Evolutionary conservation across 1,140 invertebrate species (phyloP), one percentile per base, ranked within the genome.

Genomic region (Monochamus saltuarius): DNA sequence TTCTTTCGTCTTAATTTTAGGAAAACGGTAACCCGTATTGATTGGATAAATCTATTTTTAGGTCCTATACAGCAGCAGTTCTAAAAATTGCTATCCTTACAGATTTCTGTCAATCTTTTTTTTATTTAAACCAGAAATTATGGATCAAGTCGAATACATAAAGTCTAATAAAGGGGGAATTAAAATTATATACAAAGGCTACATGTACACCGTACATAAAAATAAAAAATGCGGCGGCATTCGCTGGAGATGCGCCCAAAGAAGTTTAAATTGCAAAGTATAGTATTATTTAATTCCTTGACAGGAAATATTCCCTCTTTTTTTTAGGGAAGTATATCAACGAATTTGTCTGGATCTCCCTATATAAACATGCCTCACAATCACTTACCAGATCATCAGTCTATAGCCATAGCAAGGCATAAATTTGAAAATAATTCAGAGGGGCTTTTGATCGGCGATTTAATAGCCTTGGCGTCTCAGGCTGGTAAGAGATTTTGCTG

Each of bases 141-240:
- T 64, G 56, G 59, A 69, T 34, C 60, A 65, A 50, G 53, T 68
- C 4, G 66, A 72, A 49, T 55, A 68, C 22, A 62, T 72, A 14
- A 53, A 61, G 17, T 80, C 79, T 10, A 80, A 80, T 45, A 80
- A 79, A 64, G 78, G 78, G 4, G 78, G 77, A 0, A 74, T 75
- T 46, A 80, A 80, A 62, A 61, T 81, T n/a, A 80, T 81, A 36
- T 73, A 80, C 55, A 65, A 62, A 4, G 73, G 77, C 16, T 80
- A 73, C 29, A 80, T 80, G 77, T 81, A 81, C 54, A 80, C 78
- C 0, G 64, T 80, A 17, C 79, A 80, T 49, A 80, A 80, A 49
- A 64, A 63, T 49, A 73, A 74, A 46, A 73, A 74, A 54, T 69
- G 74, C 0, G 73, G 73, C 1, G 76, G 72, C 9, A 77, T 80